phyloP scores from a whole-genome alignment of 2,888 invertebrate species.

The Pseudococcus jackbeardsleyi region DNA sequence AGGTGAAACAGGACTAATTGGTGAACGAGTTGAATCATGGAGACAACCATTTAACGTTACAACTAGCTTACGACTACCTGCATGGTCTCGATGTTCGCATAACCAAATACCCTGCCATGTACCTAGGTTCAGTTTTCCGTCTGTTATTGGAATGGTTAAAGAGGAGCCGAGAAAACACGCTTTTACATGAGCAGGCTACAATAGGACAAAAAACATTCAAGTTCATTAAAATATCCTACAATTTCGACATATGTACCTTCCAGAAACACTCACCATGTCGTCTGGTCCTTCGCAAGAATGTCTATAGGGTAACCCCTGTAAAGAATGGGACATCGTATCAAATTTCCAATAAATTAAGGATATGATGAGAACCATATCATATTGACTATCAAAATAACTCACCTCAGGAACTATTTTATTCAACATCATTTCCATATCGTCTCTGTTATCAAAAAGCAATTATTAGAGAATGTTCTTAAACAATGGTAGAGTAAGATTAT shows the following conservation, averaged over 20 bases:
- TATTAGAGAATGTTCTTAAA: neutral
- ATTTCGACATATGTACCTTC: neutral
- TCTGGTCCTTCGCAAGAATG: constrained; percentile 99
- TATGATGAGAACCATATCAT: neutral
- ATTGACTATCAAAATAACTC: constrained; percentile 65
- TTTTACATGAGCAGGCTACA: constrained; percentile 96
- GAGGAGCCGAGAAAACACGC: constrained; percentile 96
- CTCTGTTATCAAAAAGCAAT: constrained; percentile 73
- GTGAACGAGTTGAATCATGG: constrained; percentile 86
- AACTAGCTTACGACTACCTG: constrained; percentile 90
- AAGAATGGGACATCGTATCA: constrained; percentile 67
- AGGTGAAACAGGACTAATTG: constrained; percentile 86
- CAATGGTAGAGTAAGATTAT: neutral
- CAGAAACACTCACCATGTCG: constrained; percentile 80
- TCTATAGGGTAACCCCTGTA: constrained; percentile 88
- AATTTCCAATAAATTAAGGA: neutral
- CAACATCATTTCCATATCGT: constrained; percentile 99
- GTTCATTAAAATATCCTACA: neutral
- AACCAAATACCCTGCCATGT: constrained; percentile 99
- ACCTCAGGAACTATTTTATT: constrained; percentile 97
- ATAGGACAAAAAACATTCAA: constrained; percentile 67
- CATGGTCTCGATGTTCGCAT: constrained; percentile 97
- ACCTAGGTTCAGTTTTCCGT: constrained; percentile 93
- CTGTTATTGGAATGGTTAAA: constrained; percentile 94
- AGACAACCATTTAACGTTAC: constrained; percentile 93